Base-by-base conservation (phyloP, 2,888 invertebrate genomes). In the Drosophila melanosoma region DNA sequence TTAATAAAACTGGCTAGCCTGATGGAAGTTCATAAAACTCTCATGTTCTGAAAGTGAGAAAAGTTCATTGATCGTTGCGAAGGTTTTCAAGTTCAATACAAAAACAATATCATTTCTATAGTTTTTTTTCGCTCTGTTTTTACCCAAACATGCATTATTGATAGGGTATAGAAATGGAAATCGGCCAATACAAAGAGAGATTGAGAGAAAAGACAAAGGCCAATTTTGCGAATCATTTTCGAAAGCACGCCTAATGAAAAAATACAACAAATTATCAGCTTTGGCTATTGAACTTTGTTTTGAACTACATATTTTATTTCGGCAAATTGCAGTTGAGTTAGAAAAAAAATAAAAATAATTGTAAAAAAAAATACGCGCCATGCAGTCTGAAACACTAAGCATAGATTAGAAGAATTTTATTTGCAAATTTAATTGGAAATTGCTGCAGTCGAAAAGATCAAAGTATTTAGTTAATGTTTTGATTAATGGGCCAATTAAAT, bases 51-150 rank as follows among this genome's bases (percentile, higher is more conserved):
- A 58, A 51, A 45, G 42, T 52, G 56, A 36, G 3, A 52, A 49
- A 70, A 83, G 85, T 89, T 87, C 87, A 75, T 69, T 84, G 87
- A 59, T 64, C 89, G 64, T 66, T 15, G 29, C 36, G 82, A 82
- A 79, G 80, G 89, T 77, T 87, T 71, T 64, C 68, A 73, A 81
- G 69, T 69, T 81, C 51, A 51, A 63, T 59, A 35, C 32, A 42
- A 38, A 38, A 53, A 57, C n/a, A 42, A 81, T 20, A 15, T 45
- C 23, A 45, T 77, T 71, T 77, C 68, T 74, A 78, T 81, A 64
- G 57, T 56, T 57, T 45, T 40, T 38, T 78, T 58, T 63, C 15
- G n/a, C 42, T 35, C 61, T 74, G 45, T 29, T 42, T 58, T 53
- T 35, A 48, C 32, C 36, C 71, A 32, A 56, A 63, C 69, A 74